Base-by-base conservation (phyloP, 1,140 invertebrate genomes). In the Cydia amplana region DNA sequence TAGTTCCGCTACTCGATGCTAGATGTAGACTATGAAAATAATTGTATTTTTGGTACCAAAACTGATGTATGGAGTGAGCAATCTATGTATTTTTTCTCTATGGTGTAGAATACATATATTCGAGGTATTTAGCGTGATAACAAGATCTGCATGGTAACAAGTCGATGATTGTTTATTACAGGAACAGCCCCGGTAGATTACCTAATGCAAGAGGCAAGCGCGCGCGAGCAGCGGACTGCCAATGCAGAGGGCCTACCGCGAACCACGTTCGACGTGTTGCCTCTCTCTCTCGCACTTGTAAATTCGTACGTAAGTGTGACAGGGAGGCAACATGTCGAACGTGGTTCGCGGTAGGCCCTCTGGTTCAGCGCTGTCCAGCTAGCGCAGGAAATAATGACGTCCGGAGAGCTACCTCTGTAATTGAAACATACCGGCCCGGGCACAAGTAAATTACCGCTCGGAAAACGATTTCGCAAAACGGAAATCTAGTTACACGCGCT, bases 371-470 rank as follows among this genome's bases (percentile, higher is more conserved):
- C 32, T 73, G 72, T 73, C 40, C 76, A 78, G 75, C 78, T 73
- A 76, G 76, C 79, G 72, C 85, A 87, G 86, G 86, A 87, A 88
- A 88, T 87, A 85, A 88, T 87, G 85, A 85, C 78, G 85, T 87
- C 87, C 87, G 85, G 80, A 63, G 77, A 79, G 55, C 79, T 78
- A 76, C 77, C 78, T 76, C 74, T 75, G 81, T 85, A 83, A 85
- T 85, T 85, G 86, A 83, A 88, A 87, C 84, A 85, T 83, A 83
- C 82, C 84, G 77, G 75, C 75, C 75, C 73, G 73, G 55, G 79
- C 79, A 75, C 79, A 80, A 85, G 77, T 82, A 82, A 85, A 86
- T 89, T 86, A 84, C 82, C 76, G 80, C 74, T 75, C 81, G 85
- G 80, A 85, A 87, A 90, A 88, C 82, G 83, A 85, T 85, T 83